phyloP scores from a whole-genome alignment of 2,797 vertebrate species.

The Myiotriccus ornatus region DNA sequence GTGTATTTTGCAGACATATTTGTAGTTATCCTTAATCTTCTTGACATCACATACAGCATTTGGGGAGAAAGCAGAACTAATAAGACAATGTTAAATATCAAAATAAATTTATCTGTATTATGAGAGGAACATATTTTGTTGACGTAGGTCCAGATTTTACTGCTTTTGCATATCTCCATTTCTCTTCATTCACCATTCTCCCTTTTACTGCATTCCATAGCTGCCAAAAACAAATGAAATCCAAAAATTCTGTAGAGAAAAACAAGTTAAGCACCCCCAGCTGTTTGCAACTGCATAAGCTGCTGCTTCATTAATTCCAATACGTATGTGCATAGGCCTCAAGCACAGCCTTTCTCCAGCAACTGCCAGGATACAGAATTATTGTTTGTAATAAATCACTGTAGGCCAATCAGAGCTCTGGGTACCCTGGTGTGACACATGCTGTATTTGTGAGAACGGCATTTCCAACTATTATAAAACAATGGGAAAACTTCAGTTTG shows the following conservation, averaged over 20 bases:
- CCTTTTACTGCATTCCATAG: neutral
- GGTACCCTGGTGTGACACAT: neutral
- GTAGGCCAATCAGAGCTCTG: neutral
- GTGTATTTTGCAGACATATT: neutral
- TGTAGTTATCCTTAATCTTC: neutral
- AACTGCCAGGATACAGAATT: neutral
- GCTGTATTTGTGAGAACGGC: neutral
- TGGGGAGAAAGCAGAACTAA: neutral
- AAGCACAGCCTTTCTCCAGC: conserved; percentile 1
- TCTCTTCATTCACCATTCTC: neutral
- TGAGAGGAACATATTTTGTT: neutral
- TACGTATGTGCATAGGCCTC: conserved; percentile 13
- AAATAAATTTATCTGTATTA: neutral
- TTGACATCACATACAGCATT: neutral
- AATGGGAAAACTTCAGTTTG: neutral
- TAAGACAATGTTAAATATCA: neutral
- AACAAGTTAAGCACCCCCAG: conserved; percentile 40
- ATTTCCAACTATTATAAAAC: neutral
- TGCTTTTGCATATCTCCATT: neutral
- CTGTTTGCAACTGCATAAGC: conserved; percentile 25
- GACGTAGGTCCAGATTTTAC: neutral
- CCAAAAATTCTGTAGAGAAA: conserved; percentile 24
- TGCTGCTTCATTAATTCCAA: conserved; percentile 52
- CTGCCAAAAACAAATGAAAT: conserved; percentile 15
- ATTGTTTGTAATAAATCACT: neutral